These are phyloP conservation scores for Calliphora vicina DNA, from an alignment of 1,140 invertebrate genomes.

Conservation along the genomic window DNA sequence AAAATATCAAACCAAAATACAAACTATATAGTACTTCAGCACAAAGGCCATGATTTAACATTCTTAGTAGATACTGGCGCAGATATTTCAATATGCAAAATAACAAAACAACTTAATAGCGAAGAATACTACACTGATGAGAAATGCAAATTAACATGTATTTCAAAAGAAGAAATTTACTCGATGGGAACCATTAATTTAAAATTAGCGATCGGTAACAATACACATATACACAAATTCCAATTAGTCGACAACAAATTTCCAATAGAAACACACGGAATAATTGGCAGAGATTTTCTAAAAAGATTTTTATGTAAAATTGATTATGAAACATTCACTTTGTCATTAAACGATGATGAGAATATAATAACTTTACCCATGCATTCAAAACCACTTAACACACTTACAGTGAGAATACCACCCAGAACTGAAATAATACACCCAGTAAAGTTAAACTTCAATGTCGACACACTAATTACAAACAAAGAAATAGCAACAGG, in stretches of 20 bases:
- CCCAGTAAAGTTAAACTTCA: neutral
- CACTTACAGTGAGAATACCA: neutral
- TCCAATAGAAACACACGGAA: slow-evolving; percentile 16
- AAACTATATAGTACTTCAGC: neutral
- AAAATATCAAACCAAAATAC: neutral
- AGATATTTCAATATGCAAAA: neutral
- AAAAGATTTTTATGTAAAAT: slow-evolving; percentile 12
- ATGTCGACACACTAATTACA: neutral
- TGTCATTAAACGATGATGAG: neutral
- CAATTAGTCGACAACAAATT: neutral
- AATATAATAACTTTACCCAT: neutral
- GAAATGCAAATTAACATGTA: neutral
- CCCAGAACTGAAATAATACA: slow-evolving; percentile 15
- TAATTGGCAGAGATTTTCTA: slow-evolving; percentile 31
- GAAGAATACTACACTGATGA: neutral
- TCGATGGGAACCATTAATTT: neutral
- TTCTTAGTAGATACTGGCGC: slow-evolving; percentile 11
- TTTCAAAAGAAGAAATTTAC: neutral
- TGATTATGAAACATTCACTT: neutral
- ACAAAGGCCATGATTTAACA: neutral
- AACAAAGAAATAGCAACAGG: neutral
- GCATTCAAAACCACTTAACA: neutral
- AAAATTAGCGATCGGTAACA: neutral
- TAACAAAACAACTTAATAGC: neutral
- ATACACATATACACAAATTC: neutral